Percentiles rank a stretch among this genome's conserved stretches.
Evolutionary conservation across 2,113 vertebrate species (phyloP).

Genomic region (human): GRCh38 chr5:16283001-16283500

Average conservation of each 20-base stretch:
- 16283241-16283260: not conserved
- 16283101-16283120: not conserved
- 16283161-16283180: not conserved
- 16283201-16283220: not conserved
- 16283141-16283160: not conserved
- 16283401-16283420: not conserved
- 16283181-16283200: slow-evolving; percentile 1
- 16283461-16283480: not conserved
- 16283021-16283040: not conserved
- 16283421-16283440: slow-evolving; percentile 15
- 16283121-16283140: not conserved
- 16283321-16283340: not conserved
- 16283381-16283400: not conserved
- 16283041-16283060: not conserved
- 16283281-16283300: not conserved
- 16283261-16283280: not conserved
- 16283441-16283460: not conserved
- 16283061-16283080: not conserved
- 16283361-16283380: not conserved
- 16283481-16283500: not conserved
- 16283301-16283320: not conserved
- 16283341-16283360: not conserved
- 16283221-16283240: not conserved
- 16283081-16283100: slow-evolving; percentile 39
- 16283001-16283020: not conserved